Conservation (phyloP, 1,140 invertebrate genomes). For the fruit fly (Drosophila melanogaster) region DNA sequence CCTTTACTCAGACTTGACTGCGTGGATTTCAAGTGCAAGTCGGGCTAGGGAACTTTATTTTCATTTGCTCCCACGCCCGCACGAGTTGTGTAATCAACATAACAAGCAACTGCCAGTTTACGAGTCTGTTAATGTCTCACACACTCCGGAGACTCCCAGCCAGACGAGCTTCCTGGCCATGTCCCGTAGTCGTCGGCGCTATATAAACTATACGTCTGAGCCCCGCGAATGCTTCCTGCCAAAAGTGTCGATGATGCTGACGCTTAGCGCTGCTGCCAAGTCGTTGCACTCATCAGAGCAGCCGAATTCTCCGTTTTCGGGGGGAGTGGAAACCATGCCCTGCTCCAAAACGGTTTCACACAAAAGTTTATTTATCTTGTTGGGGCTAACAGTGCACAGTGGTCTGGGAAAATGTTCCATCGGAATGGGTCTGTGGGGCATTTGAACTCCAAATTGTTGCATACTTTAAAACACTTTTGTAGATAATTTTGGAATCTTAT, state of each 20-base stretch:
- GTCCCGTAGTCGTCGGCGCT: conserved; percentile 30
- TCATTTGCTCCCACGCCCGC: conserved; percentile 31
- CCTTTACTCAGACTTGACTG: conserved; percentile 11
- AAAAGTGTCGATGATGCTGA: conserved; percentile 68
- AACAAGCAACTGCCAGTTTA: conserved; percentile 80
- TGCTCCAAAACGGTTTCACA: not conserved
- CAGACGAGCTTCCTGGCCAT: conserved; percentile 76
- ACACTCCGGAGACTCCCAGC: conserved; percentile 50
- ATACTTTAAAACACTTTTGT: not conserved
- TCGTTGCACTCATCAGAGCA: conserved; percentile 78
- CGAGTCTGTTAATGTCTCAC: conserved; percentile 77
- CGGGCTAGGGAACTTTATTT: conserved; percentile 53
- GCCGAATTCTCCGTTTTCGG: not conserved
- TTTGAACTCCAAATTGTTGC: too few relatives aligned
- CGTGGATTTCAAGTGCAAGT: conserved; percentile 45
- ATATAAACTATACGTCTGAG: conserved; percentile 56
- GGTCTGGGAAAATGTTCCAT: not conserved
- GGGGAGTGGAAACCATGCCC: not conserved
- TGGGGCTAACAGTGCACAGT: conserved; percentile 22
- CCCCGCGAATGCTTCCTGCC: conserved; percentile 73
- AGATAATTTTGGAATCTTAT: not conserved
- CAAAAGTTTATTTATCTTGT: conserved; percentile 75
- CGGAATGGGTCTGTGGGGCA: too few relatives aligned
- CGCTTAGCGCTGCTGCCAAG: conserved; percentile 59
- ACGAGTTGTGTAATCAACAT: conserved; percentile 75